Evolutionary conservation across 2,797 vertebrate species (phyloP).

Genomic region (Scleropages formosus): DNA sequence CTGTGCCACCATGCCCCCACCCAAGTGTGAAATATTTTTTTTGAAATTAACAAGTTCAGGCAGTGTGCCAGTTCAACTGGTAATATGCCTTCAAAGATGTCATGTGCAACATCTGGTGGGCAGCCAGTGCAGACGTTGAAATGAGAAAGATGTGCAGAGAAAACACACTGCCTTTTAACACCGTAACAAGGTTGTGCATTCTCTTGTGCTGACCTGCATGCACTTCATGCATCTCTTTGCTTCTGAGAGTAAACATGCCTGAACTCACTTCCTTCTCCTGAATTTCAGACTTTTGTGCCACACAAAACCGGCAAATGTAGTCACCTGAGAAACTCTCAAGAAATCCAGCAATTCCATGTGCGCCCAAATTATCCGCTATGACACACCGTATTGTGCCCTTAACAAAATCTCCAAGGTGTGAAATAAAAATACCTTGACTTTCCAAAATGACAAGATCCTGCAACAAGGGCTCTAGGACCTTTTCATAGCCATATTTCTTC

Average conservation of each 20-base stretch:
- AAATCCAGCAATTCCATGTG: slow-evolving; percentile 30
- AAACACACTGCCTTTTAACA: too few species aligned
- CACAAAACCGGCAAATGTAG: slow-evolving; percentile 26
- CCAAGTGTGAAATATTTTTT: too few species aligned
- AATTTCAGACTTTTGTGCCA: too few species aligned
- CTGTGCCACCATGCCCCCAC: too few species aligned
- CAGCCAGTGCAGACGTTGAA: too few species aligned
- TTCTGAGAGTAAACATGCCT: too few species aligned
- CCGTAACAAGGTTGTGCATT: too few species aligned
- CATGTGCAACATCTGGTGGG: slow-evolving; percentile 5
- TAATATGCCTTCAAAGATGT: slow-evolving; percentile 1
- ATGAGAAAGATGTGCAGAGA: too few species aligned
- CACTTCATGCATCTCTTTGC: too few species aligned
- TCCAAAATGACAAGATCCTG: slow-evolving; percentile 30
- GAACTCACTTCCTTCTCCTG: too few species aligned
- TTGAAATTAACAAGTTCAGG: too few species aligned
- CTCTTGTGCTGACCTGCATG: too few species aligned
- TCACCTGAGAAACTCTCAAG: slow-evolving; percentile 32
- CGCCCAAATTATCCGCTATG: slow-evolving; percentile 2
- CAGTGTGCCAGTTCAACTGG: not conserved
- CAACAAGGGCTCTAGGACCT: slow-evolving; percentile 25
- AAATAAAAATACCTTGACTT: slow-evolving; percentile 28
- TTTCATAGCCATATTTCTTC: slow-evolving; percentile 27
- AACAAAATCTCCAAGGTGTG: slow-evolving; percentile 21
- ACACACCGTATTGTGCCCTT: slow-evolving; percentile 21